Evolutionary conservation across 2,888 invertebrate genomes (phyloP).

Genomic region (Aleiodes alternator): DNA sequence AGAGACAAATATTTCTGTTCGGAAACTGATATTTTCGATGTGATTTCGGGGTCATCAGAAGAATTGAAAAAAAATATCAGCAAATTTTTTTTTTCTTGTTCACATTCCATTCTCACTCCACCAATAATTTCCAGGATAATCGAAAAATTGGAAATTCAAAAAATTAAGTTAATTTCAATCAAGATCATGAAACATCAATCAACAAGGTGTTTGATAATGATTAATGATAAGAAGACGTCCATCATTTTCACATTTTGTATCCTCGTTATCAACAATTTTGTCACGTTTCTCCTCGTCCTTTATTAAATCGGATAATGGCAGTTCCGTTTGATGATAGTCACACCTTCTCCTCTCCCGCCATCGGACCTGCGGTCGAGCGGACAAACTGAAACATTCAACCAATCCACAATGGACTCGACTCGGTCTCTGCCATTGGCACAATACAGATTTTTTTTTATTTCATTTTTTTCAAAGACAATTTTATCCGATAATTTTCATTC

Average conservation of each 20-base stretch:
- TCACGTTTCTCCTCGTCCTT: constrained; percentile 52
- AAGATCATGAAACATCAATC: constrained; percentile 50
- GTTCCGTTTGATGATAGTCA: constrained; percentile 81
- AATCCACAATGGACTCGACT: constrained; percentile 72
- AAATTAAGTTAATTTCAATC: neutral
- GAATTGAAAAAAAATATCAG: no score
- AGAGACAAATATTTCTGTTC: no score
- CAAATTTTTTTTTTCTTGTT: no score
- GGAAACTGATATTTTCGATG: no score
- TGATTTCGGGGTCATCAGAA: no score
- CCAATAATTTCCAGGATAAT: no score
- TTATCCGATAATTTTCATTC: neutral
- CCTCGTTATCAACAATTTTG: constrained; percentile 50
- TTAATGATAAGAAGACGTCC: constrained; percentile 56
- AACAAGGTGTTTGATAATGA: constrained; percentile 67
- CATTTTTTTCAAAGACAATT: neutral
- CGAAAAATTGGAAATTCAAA: no score
- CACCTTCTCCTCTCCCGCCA: constrained; percentile 87
- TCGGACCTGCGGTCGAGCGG: constrained; percentile 82
- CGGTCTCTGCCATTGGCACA: constrained; percentile 70
- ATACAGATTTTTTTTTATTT: constrained; percentile 64
- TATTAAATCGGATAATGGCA: constrained; percentile 68
- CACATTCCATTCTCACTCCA: no score
- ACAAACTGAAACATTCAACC: constrained; percentile 83
- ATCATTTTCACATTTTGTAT: constrained; percentile 54